Conservation (phyloP, 2,113 vertebrate species). For the Heliornis fulica region DNA sequence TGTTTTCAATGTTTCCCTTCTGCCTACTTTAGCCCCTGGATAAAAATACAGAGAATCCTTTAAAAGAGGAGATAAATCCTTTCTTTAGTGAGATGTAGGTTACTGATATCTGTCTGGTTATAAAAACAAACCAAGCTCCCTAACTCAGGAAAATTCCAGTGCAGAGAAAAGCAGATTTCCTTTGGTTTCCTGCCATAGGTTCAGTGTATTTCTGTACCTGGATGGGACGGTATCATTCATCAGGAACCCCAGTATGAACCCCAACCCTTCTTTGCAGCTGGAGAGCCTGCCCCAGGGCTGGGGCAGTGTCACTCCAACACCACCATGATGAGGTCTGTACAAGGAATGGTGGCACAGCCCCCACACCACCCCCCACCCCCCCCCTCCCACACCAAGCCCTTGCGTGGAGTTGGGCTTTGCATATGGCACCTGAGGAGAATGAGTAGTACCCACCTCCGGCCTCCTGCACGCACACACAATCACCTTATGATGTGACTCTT, state of each 20-base stretch:
- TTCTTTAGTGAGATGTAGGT: constrained; percentile 24
- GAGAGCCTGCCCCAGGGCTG: neutral
- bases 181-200: neutral
- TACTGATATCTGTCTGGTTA: constrained; percentile 31
- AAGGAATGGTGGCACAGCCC: neutral
- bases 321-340: neutral
- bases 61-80: constrained; percentile 24
- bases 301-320: neutral
- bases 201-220: neutral
- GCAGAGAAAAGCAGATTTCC: neutral
- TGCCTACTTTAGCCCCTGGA: neutral
- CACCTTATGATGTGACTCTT: neutral
- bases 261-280: neutral
- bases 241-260: neutral
- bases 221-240: neutral
- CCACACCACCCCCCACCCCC: rapidly evolving
- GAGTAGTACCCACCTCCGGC: neutral
- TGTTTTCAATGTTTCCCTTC: neutral
- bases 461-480: neutral
- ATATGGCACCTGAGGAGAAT: rapidly evolving
- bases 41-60: constrained; percentile 28
- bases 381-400: neutral
- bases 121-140: neutral
- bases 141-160: constrained; percentile 13
- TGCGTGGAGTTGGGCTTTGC: neutral